These are phyloP conservation scores for Diachasma alloeum DNA, from an alignment of 1,140 invertebrate genomes.

Conservation along the genomic window DNA sequence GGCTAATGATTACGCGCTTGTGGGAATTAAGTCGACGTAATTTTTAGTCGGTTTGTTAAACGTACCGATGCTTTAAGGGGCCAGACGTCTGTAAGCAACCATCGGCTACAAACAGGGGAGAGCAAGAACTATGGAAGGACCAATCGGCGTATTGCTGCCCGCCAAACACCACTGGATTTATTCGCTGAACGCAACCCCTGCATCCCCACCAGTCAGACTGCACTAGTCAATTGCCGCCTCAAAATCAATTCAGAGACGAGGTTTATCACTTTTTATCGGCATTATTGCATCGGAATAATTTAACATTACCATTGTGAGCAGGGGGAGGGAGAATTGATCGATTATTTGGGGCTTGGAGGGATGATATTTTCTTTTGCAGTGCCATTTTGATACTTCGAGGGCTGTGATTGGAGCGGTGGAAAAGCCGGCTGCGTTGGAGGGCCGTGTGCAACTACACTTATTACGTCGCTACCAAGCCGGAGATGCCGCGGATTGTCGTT, in stretches of 20 bases:
- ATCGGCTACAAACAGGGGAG: conserved; percentile 46
- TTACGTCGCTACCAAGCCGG: not conserved
- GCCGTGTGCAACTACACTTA: not conserved
- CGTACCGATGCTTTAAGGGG: conserved; percentile 42
- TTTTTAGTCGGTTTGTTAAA: conserved; percentile 45
- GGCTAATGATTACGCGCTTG: too few relatives aligned
- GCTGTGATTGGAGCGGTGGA: not conserved
- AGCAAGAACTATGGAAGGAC: conserved; percentile 26
- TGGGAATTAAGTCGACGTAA: too few relatives aligned
- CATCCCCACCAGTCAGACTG: not conserved
- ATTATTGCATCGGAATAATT: too few relatives aligned
- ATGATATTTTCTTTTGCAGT: too few relatives aligned
- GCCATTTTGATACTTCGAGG: not conserved
- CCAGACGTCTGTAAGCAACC: conserved; percentile 44
- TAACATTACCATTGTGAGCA: too few relatives aligned
- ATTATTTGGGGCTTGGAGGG: too few relatives aligned
- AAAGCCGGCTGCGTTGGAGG: conserved; percentile 5
- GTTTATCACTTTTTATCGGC: too few relatives aligned
- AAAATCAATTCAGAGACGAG: not conserved
- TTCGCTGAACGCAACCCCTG: conserved; percentile 14
- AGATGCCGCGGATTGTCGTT: not conserved
- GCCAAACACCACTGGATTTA: conserved; percentile 14
- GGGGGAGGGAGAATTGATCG: too few relatives aligned
- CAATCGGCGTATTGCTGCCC: conserved; percentile 37
- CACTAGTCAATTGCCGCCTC: not conserved